Evolutionary conservation across 1,140 invertebrate genomes (phyloP), one percentile per base, ranked within the genome.

Genomic region (Lithobius niger): DNA sequence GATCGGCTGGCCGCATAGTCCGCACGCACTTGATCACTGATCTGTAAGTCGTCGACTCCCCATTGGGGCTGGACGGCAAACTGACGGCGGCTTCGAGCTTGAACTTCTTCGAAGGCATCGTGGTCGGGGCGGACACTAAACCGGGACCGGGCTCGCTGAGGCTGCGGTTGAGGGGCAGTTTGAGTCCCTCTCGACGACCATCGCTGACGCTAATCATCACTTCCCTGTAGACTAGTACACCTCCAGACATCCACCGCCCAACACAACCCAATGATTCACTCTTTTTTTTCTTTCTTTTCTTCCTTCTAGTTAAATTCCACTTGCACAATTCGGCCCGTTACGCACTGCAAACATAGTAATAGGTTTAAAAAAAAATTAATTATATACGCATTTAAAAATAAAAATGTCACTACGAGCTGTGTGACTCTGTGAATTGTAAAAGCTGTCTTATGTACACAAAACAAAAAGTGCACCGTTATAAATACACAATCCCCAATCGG

Each of bases 161-260:
- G 60, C 76, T 79, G 49, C 78, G 70, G 64, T 78, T 78, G 58
- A 80, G 64, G 55, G 74, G 71, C 58, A 80, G 69, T 58, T 76
- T 77, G 54, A 81, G 71, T 52, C 77, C 74, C 61, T 79, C 76
- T 52, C 77, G 69, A 49, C 69, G 70, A 45, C 67, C 68, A 62
- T 68, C 67, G 52, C 72, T 70, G 56, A 66, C 52, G 28, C 6
- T 50, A 18, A 53, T 4, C 27, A 50, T 45, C n/a, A 22, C 52
- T n/a, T 36, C 31, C 6, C 6, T 10, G 6, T 13, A 6, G 44
- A 45, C 44, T 45, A 6, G 21, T 45, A 16, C 44, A 6, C 6
- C 4, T 10, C 44, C 44, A 21, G 44, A 45, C 44, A 45, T 45
- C 18, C 6, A 21, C 6, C 18, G 21, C 13, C 6, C 4, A 36